phyloP scores from a whole-genome alignment of 2,113 vertebrate genomes.

The Gallinago jamesoni region DNA sequence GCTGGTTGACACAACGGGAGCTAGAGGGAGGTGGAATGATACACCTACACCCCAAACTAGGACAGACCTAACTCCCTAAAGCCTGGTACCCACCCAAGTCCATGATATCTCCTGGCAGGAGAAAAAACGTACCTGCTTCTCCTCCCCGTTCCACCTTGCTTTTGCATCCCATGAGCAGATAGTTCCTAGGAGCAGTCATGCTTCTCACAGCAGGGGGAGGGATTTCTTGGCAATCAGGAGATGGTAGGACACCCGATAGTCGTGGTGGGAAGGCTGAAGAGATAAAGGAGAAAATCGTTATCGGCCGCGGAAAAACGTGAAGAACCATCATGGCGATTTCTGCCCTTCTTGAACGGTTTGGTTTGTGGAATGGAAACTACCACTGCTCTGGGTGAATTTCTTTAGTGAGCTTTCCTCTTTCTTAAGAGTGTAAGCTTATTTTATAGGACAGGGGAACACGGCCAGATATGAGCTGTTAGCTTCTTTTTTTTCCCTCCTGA shows the following conservation, averaged over 20 bases:
- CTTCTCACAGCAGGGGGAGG: not conserved
- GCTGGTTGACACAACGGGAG: not conserved
- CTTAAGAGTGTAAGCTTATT: not conserved
- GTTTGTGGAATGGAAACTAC: not conserved
- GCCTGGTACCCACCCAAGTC: not conserved
- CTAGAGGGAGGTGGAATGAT: not conserved
- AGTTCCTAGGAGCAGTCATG: not conserved
- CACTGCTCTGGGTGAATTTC: not conserved
- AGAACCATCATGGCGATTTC: not conserved
- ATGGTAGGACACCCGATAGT: not conserved
- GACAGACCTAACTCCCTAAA: not conserved
- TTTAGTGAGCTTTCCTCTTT: not conserved
- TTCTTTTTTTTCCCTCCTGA: not conserved
- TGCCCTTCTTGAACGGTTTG: not conserved
- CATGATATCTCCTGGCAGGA: not conserved
- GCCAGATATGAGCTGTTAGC: constrained; percentile 16
- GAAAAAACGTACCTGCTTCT: not conserved
- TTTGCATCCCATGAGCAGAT: not conserved
- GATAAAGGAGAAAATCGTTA: not conserved
- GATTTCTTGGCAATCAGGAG: not conserved
- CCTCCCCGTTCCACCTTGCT: not conserved
- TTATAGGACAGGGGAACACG: constrained; percentile 4
- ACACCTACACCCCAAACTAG: not conserved
- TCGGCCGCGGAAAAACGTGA: not conserved
- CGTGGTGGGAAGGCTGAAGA: not conserved